phyloP scores from a whole-genome alignment of 1,140 invertebrate genomes.

The Drosophila tsacasi region DNA sequence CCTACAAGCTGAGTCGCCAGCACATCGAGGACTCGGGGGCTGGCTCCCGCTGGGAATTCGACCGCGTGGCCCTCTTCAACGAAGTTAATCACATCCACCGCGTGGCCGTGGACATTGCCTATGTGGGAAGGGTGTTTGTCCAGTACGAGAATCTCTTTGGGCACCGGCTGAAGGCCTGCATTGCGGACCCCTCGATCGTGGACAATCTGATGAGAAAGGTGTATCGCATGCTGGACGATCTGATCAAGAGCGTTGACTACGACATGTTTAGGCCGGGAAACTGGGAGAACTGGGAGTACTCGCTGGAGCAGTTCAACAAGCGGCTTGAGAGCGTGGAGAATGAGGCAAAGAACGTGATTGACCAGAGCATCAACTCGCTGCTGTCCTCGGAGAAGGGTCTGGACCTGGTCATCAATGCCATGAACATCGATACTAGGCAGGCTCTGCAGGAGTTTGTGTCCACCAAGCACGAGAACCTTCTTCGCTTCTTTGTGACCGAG shows the following conservation, averaged over 20 bases:
- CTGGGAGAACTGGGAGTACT: conserved; percentile 93
- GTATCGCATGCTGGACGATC: conserved; percentile 87
- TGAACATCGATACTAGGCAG: conserved; percentile 90
- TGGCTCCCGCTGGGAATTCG: conserved; percentile 95
- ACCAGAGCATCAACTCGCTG: conserved; percentile 92
- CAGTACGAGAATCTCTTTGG: conserved; percentile 96
- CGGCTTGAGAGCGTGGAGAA: conserved; percentile 91
- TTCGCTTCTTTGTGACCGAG: conserved; percentile 94
- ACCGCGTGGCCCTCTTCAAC: conserved; percentile 91
- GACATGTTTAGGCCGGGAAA: conserved; percentile 92
- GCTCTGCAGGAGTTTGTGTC: conserved; percentile 90
- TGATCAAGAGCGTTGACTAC: conserved; percentile 92
- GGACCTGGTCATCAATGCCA: conserved; percentile 92
- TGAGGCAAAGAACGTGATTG: conserved; percentile 94
- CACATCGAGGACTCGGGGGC: conserved; percentile 93
- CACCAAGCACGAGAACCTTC: conserved; percentile 93
- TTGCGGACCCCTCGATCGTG: conserved; percentile 93
- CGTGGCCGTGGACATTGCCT: conserved; percentile 91
- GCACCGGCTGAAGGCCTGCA: conserved; percentile 92
- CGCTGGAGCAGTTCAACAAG: conserved; percentile 91
- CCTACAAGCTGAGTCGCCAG: conserved; percentile 90
- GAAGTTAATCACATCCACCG: conserved; percentile 93
- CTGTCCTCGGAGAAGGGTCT: conserved; percentile 92
- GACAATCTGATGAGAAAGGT: conserved; percentile 90
- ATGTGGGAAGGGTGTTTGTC: conserved; percentile 91